Evolutionary conservation across 2,888 invertebrate species (phyloP).

Genomic region (Ochropleura plecta): DNA sequence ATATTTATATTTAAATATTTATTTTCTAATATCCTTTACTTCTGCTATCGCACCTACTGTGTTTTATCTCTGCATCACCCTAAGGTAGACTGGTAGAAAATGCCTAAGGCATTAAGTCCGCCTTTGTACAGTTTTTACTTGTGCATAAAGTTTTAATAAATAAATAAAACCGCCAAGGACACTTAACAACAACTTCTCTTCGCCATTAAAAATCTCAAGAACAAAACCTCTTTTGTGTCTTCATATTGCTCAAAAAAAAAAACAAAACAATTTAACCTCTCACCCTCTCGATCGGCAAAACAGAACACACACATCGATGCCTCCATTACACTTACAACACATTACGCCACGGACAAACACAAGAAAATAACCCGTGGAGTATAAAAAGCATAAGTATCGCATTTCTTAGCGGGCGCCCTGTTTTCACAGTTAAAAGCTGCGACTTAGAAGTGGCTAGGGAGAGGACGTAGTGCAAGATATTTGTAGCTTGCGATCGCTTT

Average conservation of each 20-base stretch:
- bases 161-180: not conserved
- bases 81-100: too few relatives aligned
- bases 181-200: constrained; percentile 2
- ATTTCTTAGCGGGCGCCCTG: constrained; percentile 77
- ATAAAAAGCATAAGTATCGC: constrained; percentile 73
- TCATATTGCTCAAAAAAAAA: constrained; percentile 21
- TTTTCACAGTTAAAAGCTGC: constrained; percentile 88
- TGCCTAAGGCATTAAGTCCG: too few relatives aligned
- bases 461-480: constrained; percentile 47
- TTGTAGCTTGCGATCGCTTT: constrained; percentile 42
- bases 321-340: constrained; percentile 54
- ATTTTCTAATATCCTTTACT: too few relatives aligned
- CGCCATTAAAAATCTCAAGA: constrained; percentile 26
- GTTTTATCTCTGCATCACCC: too few relatives aligned
- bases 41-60: too few relatives aligned
- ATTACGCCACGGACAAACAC: constrained; percentile 60
- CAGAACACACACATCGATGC: constrained; percentile 34
- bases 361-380: constrained; percentile 64
- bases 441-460: constrained; percentile 66
- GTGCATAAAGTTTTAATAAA: too few relatives aligned
- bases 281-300: constrained; percentile 33
- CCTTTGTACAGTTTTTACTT: too few relatives aligned
- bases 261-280: constrained; percentile 32
- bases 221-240: constrained; percentile 18
- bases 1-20: too few relatives aligned